Percentiles rank a stretch among this genome's conserved stretches.
Evolutionary conservation across 2,888 invertebrate species (phyloP).

Genomic region (Hedya salicella): DNA sequence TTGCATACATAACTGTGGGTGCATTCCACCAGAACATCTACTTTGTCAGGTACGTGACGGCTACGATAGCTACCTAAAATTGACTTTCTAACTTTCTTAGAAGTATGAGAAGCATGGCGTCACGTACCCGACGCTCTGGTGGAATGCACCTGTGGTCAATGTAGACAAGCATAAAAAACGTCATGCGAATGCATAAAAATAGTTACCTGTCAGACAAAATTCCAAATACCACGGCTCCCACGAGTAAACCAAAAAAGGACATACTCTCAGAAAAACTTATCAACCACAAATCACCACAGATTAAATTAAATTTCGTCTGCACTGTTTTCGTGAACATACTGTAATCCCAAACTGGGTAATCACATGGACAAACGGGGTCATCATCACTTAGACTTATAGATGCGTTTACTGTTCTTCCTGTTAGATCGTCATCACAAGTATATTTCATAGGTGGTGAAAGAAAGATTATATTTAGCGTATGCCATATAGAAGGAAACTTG

Average conservation of each 20-base stretch:
- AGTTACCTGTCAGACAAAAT: constrained; percentile 65
- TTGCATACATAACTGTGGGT: no score
- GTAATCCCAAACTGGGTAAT: constrained; percentile 61
- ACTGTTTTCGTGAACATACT: constrained; percentile 65
- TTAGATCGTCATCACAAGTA: constrained; percentile 50
- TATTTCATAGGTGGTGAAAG: constrained; percentile 67
- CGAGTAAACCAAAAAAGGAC: constrained; percentile 62
- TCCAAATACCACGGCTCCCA: constrained; percentile 67
- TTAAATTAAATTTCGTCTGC: constrained; percentile 65
- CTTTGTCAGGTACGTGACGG: no score
- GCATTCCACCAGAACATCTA: no score
- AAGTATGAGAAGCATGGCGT: no score
- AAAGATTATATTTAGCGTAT: constrained; percentile 66
- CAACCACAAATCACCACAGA: constrained; percentile 64
- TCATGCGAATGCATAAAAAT: no score
- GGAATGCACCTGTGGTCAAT: no score
- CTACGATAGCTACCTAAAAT: no score
- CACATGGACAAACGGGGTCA: constrained; percentile 67
- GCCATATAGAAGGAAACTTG: constrained; percentile 68
- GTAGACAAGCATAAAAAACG: no score
- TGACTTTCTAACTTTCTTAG: no score
- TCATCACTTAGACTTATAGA: constrained; percentile 30
- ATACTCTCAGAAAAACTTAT: constrained; percentile 68
- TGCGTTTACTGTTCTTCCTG: no score
- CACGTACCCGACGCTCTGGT: no score